Evolutionary conservation across 2,888 invertebrate genomes (phyloP), one percentile per base, ranked within the genome.

Genomic region (Drosophila trichaetosa): DNA sequence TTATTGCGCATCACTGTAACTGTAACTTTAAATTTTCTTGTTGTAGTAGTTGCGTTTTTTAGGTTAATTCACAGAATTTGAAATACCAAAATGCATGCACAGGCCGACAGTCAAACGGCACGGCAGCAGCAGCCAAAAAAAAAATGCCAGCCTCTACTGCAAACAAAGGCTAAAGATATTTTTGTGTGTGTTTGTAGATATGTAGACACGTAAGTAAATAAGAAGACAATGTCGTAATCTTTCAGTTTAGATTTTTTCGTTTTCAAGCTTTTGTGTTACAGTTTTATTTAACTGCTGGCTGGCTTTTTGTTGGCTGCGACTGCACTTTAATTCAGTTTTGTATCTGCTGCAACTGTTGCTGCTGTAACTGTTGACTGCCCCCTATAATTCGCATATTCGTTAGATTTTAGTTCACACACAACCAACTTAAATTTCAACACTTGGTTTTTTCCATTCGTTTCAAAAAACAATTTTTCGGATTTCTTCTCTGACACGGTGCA

Each of bases 1-100:
- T 76, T 89, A 65, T 89, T 76, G 83, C 86, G 79, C 86, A 76
- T 76, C 76, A 74, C 69, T 68, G 71, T 82, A 85, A 82, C 85
- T 87, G 80, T 81, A 82, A 89, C 80, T 90, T 78, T 80, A 79
- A 75, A 80, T 76, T 90, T 83, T 69, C 51, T 76, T 81, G 76
- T 62, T 79, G 73, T 68, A 81, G 79, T 69, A 70, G 71, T 82
- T 82, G 74, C 70, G 59, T 56, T 80, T 85, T 90, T 79, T 68
- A 78, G 80, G 70, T 78, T 78, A 82, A 87, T 89, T 88, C 87
- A 82, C 84, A 86, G 78, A 87, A 87, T 79, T 73, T 64, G 57
- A 90, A 88, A 81, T 80, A 81, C 73, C 73, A 79, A 79, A 77
- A 79, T 70, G 60, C 80, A 73, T 69, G 61, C 78, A 69, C 59